phyloP scores from a whole-genome alignment of 2,888 invertebrate genomes.

The Megaustenia siamemsis region DNA sequence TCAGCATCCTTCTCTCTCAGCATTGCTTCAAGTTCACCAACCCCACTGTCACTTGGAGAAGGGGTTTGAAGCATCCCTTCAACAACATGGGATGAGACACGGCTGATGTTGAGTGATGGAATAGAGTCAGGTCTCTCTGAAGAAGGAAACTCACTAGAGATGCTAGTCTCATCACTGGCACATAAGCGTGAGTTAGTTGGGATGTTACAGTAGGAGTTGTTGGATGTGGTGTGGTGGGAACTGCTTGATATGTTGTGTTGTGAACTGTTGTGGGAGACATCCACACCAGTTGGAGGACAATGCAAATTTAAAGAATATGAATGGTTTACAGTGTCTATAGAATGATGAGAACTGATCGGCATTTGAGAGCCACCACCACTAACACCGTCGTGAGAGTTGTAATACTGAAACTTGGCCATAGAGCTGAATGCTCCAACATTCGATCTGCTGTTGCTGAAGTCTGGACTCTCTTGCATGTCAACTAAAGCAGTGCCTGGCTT shows the following conservation, averaged over 20 bases:
- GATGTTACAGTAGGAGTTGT: conserved; percentile 33
- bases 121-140: conserved; percentile 36
- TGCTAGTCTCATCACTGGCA: conserved; percentile 26
- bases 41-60: conserved; percentile 91
- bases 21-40: conserved; percentile 88
- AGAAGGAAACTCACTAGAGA: conserved; percentile 25
- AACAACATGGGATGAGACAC: conserved; percentile 58
- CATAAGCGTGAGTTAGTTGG: conserved; percentile 2
- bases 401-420: conserved; percentile 15
- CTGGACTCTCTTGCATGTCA: conserved; percentile 27
- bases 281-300: neutral
- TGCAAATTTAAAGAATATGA: neutral
- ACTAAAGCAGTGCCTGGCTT: conserved; percentile 42
- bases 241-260: conserved; percentile 22
- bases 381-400: neutral
- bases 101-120: conserved; percentile 43
- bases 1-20: conserved; percentile 87
- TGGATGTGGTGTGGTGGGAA: conserved; percentile 17
- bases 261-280: conserved; percentile 24
- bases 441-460: neutral
- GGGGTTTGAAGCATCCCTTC: conserved; percentile 80
- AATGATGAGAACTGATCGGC: neutral
- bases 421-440: conserved; percentile 18
- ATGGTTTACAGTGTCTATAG: conserved; percentile 1
- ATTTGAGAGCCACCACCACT: neutral